Evolutionary conservation across 2,797 vertebrate genomes (phyloP), one percentile per base, ranked within the genome.

Genomic region (Nyctibius grandis): DNA sequence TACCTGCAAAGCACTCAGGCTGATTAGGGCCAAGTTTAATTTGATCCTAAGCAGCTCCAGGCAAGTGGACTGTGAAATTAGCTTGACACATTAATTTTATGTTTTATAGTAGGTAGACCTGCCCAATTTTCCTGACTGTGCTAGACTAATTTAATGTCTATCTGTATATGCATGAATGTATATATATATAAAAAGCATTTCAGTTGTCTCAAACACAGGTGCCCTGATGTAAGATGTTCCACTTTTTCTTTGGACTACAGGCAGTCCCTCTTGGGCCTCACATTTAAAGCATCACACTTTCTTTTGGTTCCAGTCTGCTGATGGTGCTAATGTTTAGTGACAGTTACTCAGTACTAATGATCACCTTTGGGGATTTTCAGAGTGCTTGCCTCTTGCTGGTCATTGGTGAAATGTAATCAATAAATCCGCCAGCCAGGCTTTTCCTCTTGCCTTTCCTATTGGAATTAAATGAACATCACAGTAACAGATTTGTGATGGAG

Each of bases 291-390:
- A 94, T 96, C 94, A 76, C 93, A 88, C 82, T 94, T 97, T 79
- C 85, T 91, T 98, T 96, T 95, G 96, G 96, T 97, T 97, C 93
- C 88, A 97, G 94, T 89, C 97, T 97, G 96, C 96, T 96, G 96
- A 74, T 95, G 97, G 95, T 97, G 85, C 97, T 98, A 98, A 98
- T 98, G 97, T 98, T 97, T 96, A 96, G 98, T 98, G 98, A 98
- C 98, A 95, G 95, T 97, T 95, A 97, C 98, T 98, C 97, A 95
- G 97, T 97, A 81, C 97, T 98, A 98, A 98, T 98, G 98, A 98
- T 98, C 98, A 98, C 98, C 98, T 98, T 98, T 97, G 97, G 98
- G 98, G 98, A 98, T 98, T 98, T 98, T 97, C 97, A 97, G 94
- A 97, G 95, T 96, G 95, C 98, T 98, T 98, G 97, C 98, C 97